These are phyloP conservation scores for Drosophila vallismaia DNA, from an alignment of 2,888 invertebrate genomes.

Conservation along the genomic window DNA sequence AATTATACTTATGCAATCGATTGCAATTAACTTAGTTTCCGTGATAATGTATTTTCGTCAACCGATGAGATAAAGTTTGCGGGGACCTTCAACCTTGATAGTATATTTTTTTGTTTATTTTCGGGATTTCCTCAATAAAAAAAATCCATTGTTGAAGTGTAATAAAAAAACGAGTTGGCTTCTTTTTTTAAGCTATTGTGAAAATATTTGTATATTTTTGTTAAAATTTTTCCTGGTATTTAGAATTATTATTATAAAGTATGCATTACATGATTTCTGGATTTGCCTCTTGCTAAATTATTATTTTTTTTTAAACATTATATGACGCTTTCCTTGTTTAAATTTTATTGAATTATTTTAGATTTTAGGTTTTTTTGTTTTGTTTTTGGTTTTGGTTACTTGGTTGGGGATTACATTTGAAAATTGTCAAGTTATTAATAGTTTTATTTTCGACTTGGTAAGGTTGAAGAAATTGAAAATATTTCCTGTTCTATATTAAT, in stretches of 20 bases:
- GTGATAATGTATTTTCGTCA: slow-evolving; percentile 22
- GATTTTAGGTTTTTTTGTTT: slow-evolving; percentile 30
- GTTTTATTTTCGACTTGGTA: slow-evolving; percentile 18
- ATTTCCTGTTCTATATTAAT: slow-evolving; percentile 31
- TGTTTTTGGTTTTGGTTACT: slow-evolving; percentile 2
- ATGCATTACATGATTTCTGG: slow-evolving; percentile 49
- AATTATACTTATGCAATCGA: background rate
- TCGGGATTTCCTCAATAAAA: background rate
- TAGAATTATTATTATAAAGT: slow-evolving; percentile 56
- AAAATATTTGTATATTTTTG: slow-evolving; percentile 69
- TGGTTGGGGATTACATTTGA: slow-evolving; percentile 18
- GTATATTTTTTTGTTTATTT: slow-evolving; percentile 6
- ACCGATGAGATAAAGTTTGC: background rate
- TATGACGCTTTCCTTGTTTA: slow-evolving; percentile 21
- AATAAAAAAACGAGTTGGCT: background rate
- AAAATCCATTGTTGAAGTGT: background rate
- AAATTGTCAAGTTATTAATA: slow-evolving; percentile 23
- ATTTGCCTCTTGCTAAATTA: slow-evolving; percentile 52
- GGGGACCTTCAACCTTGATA: slow-evolving; percentile 4
- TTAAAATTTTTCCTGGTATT: slow-evolving; percentile 71
- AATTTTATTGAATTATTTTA: slow-evolving; percentile 26
- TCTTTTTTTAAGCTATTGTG: slow-evolving; percentile 68
- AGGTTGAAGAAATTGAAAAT: slow-evolving; percentile 29
- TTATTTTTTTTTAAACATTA: slow-evolving; percentile 41
- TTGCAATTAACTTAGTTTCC: background rate